A percentile compares a stretch with the other conserved stretches of the same genome.
phyloP scores from a whole-genome alignment of 2,113 vertebrate species.

The Lynx canadensis region DNA sequence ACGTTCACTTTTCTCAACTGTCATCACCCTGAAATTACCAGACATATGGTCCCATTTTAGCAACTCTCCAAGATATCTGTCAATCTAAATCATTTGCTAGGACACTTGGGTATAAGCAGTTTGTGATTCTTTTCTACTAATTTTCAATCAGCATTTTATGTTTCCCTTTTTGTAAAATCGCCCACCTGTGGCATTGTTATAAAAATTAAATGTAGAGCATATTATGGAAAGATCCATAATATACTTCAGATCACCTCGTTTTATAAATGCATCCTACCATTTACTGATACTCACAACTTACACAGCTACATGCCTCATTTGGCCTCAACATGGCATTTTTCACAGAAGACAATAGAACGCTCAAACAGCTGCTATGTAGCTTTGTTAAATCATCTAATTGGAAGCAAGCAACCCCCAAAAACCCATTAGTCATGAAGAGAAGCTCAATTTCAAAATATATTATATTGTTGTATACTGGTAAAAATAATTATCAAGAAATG shows the following conservation, averaged over 20 bases:
- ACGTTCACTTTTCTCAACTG: slow-evolving; percentile 44
- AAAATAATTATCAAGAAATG: background rate
- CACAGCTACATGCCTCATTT: background rate
- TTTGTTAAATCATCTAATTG: background rate
- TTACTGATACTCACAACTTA: background rate
- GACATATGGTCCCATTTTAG: slow-evolving; percentile 56
- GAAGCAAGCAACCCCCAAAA: background rate
- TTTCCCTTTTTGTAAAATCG: background rate
- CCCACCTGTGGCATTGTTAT: background rate
- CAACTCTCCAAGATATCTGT: slow-evolving; percentile 54
- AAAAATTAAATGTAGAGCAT: background rate
- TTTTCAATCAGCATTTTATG: background rate
- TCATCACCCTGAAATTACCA: slow-evolving; percentile 60
- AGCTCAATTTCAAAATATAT: background rate
- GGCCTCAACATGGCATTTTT: background rate
- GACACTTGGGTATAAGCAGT: background rate
- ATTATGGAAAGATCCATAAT: background rate
- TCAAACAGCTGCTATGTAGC: background rate
- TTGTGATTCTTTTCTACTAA: slow-evolving; percentile 4
- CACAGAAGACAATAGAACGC: background rate
- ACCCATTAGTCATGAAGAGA: background rate
- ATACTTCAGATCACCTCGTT: slow-evolving; percentile 4
- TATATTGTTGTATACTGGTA: background rate
- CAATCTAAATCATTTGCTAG: slow-evolving; percentile 51
- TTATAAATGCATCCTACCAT: background rate